Base-by-base conservation (phyloP, 1,140 invertebrate genomes). In the Conus ventricosus region DNA sequence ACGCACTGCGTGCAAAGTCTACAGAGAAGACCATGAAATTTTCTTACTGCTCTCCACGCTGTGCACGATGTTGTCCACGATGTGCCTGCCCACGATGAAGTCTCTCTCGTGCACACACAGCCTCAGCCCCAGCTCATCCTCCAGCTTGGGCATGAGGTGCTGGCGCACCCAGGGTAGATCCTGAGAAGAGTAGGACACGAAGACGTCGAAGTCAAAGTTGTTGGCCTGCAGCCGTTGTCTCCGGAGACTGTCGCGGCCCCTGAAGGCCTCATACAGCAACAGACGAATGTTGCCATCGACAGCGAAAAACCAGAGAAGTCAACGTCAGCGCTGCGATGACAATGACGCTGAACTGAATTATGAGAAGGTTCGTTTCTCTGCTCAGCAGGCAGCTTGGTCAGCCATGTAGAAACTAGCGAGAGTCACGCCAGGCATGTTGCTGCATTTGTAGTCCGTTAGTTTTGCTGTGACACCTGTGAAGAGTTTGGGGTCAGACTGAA, bases 61-160 rank as follows among this genome's bases (percentile, higher is more conserved):
- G 7, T 92, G 81, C 11, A 89, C 82, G 75, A 93, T 93, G 84
- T 92, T 93, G 85, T 92, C 88, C 5, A 91, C 63, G 53, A 92
- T 93, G 39, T 83, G 87, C 55, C 84, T 63, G 7, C 93, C 93
- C 2, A 90, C 88, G 13, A 87, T 15, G 80, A 93, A 94, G 89
- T 94, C 91, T 67, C 93, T 84, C 82, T 94, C 91, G 76, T 93
- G 92, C 20, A 94, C 82, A 86, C 93, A 94, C 84, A 85, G 84
- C 84, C 84, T 85, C 84, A 85, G 84, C 8, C 87, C 88, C 5
- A 90, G 67, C 20, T 84, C 51, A 3, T 87, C 87, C 87, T 92
- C 91, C 17, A 92, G 25, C 23, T 55, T 80, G 25, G 89, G 84
- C 25, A 90, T 23, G 5, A 91, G 75, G 15, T 85, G 84, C 54